These are phyloP conservation scores for Diploptera punctata DNA, from an alignment of 2,888 invertebrate species.

Conservation along the genomic window DNA sequence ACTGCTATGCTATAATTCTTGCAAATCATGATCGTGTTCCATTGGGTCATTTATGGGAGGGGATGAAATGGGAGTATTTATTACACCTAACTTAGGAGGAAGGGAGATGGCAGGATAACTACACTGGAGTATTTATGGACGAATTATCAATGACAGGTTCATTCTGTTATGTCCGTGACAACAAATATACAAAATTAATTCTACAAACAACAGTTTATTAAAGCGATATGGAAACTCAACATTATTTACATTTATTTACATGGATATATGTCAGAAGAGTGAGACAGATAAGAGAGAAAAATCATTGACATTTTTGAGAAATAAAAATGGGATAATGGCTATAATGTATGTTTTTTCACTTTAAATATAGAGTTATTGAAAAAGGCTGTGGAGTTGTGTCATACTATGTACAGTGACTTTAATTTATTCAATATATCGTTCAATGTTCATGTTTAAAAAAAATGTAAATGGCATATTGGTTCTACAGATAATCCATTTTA, in stretches of 20 bases:
- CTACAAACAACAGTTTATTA: constrained; percentile 65
- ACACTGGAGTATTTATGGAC: background rate
- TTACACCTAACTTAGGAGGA: background rate
- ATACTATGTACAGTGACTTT: background rate
- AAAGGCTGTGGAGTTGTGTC: background rate
- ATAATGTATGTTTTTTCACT: constrained; percentile 11
- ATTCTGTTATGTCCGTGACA: background rate
- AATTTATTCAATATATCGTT: background rate
- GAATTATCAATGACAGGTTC: background rate
- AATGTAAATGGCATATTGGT: background rate
- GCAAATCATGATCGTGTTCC: no score
- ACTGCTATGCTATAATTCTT: no score
- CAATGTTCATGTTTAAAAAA: background rate
- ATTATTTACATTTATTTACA: constrained; percentile 56
- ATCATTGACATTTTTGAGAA: constrained; percentile 20
- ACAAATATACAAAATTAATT: constrained; percentile 50
- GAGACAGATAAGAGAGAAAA: no score
- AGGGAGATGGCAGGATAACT: no score
- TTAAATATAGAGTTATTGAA: background rate
- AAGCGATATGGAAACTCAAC: constrained; percentile 67
- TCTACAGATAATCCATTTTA: constrained; percentile 8
- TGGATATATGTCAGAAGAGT: constrained; percentile 30
- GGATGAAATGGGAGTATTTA: background rate
- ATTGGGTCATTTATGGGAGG: no score
- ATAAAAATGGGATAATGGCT: constrained; percentile 6